Percentiles rank a stretch among this genome's conserved stretches.
Evolutionary conservation across 2,888 invertebrate genomes (phyloP).

Genomic region (Ophioninae sp.): DNA sequence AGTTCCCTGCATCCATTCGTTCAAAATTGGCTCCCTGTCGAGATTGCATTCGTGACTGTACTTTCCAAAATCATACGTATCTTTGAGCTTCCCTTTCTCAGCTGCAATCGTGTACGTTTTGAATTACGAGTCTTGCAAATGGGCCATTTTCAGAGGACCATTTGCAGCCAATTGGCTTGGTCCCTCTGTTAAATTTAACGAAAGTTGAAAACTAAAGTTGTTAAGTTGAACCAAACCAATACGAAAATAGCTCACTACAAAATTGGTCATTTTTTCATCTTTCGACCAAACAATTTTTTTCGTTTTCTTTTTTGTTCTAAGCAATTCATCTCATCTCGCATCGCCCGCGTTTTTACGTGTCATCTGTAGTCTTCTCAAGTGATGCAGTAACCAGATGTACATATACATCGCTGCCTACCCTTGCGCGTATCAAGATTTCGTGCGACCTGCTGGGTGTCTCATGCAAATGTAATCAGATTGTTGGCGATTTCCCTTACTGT

Average conservation of each 20-base stretch:
- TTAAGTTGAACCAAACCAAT: too few species aligned
- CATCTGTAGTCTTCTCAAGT: conserved; percentile 6
- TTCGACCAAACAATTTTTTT: conserved; percentile 13
- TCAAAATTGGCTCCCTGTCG: not conserved
- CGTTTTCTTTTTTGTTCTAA: conserved; percentile 16
- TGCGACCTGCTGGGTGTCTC: conserved; percentile 66
- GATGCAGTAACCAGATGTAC: conserved; percentile 2
- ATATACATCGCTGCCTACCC: conserved; percentile 30
- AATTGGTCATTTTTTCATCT: conserved; percentile 20
- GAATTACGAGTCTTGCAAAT: not conserved
- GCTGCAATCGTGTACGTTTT: not conserved
- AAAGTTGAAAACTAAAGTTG: too few species aligned
- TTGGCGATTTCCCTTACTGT: conserved; percentile 69
- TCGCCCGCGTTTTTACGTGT: conserved; percentile 35
- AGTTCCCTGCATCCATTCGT: not conserved
- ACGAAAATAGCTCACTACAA: too few species aligned
- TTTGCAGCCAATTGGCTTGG: not conserved
- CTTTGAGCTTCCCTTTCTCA: not conserved
- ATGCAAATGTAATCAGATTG: conserved; percentile 76
- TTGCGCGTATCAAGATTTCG: conserved; percentile 61
- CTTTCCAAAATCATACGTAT: not conserved
- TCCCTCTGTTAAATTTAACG: too few species aligned
- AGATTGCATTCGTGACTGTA: not conserved
- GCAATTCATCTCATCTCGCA: conserved; percentile 25
- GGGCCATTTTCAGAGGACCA: not conserved